A percentile compares a stretch with the other conserved stretches of the same genome.
These are phyloP conservation scores for Ceraclea dissimilis DNA, from an alignment of 2,888 invertebrate genomes.

Conservation along the genomic window DNA sequence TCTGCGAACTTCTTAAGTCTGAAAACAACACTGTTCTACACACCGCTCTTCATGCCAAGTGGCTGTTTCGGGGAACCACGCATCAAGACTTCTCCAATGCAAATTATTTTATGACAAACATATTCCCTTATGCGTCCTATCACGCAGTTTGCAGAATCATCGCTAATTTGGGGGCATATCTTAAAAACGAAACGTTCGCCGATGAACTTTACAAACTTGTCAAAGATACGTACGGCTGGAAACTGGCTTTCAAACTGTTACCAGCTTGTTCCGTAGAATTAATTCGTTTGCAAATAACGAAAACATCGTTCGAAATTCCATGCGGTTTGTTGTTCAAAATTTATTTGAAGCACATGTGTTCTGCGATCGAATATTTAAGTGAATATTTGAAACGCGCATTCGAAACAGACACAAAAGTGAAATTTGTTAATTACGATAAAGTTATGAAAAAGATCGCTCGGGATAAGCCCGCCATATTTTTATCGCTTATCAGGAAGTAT, in stretches of 20 bases:
- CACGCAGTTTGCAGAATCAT: background rate
- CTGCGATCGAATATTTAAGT: background rate
- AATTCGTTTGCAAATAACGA: background rate
- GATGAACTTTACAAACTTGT: background rate
- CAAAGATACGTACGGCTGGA: background rate
- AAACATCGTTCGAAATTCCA: background rate
- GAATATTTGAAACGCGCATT: background rate
- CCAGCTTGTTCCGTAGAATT: background rate
- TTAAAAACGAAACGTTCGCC: background rate
- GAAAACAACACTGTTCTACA: background rate
- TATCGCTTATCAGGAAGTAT: background rate
- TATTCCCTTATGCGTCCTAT: background rate
- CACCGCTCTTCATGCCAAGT: background rate
- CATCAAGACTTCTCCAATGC: background rate
- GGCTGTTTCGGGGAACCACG: background rate
- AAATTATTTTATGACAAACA: background rate
- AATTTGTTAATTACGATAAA: background rate
- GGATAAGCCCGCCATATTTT: background rate
- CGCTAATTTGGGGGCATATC: background rate
- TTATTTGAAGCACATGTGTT: background rate
- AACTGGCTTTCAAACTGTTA: background rate
- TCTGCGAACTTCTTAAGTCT: background rate
- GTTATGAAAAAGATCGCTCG: background rate
- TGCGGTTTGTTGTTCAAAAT: background rate
- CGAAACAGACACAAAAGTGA: background rate